phyloP scores from a whole-genome alignment of 2,113 vertebrate genomes.

The Mustelus asterias region DNA sequence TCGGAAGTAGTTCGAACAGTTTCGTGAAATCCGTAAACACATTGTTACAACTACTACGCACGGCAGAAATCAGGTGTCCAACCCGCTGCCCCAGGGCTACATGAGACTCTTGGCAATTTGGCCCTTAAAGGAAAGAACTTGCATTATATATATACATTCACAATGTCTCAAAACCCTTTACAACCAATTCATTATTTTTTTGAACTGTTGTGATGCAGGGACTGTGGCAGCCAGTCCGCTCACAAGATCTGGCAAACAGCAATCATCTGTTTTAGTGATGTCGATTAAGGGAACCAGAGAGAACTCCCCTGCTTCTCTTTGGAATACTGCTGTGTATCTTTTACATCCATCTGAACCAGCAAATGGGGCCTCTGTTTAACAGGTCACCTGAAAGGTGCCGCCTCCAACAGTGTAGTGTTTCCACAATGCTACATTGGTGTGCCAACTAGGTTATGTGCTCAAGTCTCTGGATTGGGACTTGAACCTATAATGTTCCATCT shows the following conservation, averaged over 20 bases:
- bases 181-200: not conserved
- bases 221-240: not conserved
- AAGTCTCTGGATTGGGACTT: not conserved
- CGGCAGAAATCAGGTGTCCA: not conserved
- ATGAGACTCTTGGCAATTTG: not conserved
- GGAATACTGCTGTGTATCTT: not conserved
- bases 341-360: not conserved
- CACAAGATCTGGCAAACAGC: not conserved
- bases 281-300: not conserved
- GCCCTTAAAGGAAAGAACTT: not conserved
- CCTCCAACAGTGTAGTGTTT: no score
- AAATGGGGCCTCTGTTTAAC: not conserved
- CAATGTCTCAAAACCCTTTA: not conserved
- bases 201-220: not conserved
- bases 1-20: not conserved
- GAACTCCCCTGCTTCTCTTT: not conserved
- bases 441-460: not conserved
- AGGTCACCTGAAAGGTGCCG: no score
- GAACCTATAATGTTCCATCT: not conserved
- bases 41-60: not conserved
- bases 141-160: not conserved
- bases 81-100: not conserved
- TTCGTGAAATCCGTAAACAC: not conserved
- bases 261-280: not conserved
- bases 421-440: no score